A percentile compares a stretch with the other conserved stretches of the same genome.
Conservation (phyloP, 2,888 invertebrate species). For the Ditula angustiorana region DNA sequence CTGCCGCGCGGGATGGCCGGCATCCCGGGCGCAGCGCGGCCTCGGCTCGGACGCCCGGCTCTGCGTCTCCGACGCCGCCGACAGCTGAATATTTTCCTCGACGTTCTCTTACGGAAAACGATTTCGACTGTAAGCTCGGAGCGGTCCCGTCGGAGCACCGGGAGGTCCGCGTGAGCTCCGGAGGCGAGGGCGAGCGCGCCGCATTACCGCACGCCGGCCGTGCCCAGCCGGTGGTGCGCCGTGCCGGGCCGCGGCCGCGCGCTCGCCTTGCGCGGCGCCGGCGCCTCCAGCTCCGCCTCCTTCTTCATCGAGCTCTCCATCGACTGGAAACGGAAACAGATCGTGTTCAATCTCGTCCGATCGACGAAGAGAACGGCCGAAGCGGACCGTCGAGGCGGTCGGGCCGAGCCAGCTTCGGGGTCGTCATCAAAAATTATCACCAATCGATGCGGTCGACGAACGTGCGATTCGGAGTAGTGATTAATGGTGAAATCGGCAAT, state of each 20-base stretch:
- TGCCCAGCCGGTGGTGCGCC: conserved; percentile 65
- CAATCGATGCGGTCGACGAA: no score
- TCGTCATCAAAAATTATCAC: no score
- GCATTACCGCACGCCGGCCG: conserved; percentile 65
- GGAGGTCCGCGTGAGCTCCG: background rate
- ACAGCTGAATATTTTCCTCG: background rate
- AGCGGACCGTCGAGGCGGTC: no score
- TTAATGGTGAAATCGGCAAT: no score
- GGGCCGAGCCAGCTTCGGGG: no score
- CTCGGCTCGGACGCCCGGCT: background rate
- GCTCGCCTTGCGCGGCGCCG: conserved; percentile 70
- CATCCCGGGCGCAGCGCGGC: conserved; percentile 43
- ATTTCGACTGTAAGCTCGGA: background rate
- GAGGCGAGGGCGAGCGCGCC: conserved; percentile 8
- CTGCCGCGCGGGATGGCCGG: conserved; percentile 49
- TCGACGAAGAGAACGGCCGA: no score
- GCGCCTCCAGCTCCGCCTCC: conserved; percentile 52
- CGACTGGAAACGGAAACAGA: conserved; percentile 50
- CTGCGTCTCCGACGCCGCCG: background rate
- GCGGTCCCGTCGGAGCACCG: background rate
- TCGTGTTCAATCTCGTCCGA: no score
- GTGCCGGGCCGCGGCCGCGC: conserved; percentile 57
- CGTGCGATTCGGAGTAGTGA: no score
- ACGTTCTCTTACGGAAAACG: background rate
- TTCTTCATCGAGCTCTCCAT: conserved; percentile 58